Base-by-base conservation (phyloP, 1,140 invertebrate genomes). In the Caerostris darwini region DNA sequence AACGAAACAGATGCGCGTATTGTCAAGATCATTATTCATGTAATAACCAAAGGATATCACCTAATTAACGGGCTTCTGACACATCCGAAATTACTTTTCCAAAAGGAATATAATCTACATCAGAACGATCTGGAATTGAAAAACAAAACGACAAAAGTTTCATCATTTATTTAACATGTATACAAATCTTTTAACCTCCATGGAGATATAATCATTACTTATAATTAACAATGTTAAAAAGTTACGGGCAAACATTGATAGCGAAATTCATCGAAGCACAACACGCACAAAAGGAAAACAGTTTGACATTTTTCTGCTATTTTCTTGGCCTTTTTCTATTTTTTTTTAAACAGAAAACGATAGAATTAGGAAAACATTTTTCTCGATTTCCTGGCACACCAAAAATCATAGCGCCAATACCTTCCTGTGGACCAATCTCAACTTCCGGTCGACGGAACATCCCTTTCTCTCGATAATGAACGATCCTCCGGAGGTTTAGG, bases 291-390 rank as follows among this genome's bases (percentile, higher is more conserved):
- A 5, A 12, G 12, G 69, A 10, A 50, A 10, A 34, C 3, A 7
- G 19, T 7, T 50, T 19, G 69, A 67, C n/a, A 67, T 67, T 34
- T 34, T 34, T 34, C 34, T 34, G 34, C 34, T 34, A 34, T 34
- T 34, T 34, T 34, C 34, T 34, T 34, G 0, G 34, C 34, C 34
- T 2, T 34, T 17, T 71, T 50, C 7, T 77, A 7, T 50, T 34
- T 71, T 7, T 19, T 0, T 53, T 8, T 50, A 34, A 50, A 12
- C 10, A 4, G 7, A 59, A 3, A 57, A 34, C 12, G 64, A 87
- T 87, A 54, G 58, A 87, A 64, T 59, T 19, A 50, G 14, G 59
- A 50, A 34, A 53, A 77, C 69, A 53, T 77, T 77, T 77, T 77
- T 77, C 69, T 77, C 69, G 69, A 77, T 77, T 77, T 77, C 69